Evolutionary conservation across 2,113 vertebrate species (phyloP).

Genomic region (Corythoichthys intestinalis): DNA sequence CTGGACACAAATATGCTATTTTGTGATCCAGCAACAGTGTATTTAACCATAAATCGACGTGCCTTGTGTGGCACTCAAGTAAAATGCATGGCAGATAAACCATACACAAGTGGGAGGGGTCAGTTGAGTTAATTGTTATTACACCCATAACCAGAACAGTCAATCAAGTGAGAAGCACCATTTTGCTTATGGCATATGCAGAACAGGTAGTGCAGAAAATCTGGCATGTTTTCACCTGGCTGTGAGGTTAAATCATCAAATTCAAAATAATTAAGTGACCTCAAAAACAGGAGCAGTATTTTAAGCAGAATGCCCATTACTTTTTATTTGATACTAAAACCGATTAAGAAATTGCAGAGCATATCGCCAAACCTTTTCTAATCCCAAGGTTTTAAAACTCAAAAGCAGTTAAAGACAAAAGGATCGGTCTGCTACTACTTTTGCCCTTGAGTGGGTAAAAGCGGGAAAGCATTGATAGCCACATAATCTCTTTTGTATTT

Average conservation of each 20-base stretch:
- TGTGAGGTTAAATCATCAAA: conserved; percentile 25
- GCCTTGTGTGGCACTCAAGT: background rate
- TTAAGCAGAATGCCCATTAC: conserved; percentile 18
- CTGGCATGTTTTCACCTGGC: conserved; percentile 10
- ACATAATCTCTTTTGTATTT: conserved; percentile 71
- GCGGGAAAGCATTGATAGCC: conserved; percentile 29
- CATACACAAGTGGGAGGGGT: conserved; percentile 4
- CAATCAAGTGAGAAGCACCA: conserved; percentile 28
- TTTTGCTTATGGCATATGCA: conserved; percentile 29
- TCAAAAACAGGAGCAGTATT: conserved; percentile 27
- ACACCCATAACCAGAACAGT: conserved; percentile 14
- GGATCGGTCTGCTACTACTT: conserved; percentile 59
- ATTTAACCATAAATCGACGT: no score
- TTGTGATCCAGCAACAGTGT: background rate
- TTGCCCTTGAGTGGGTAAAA: conserved; percentile 53
- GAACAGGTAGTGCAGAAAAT: conserved; percentile 41
- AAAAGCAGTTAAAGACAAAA: conserved; percentile 64
- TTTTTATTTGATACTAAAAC: conserved; percentile 27
- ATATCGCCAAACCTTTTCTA: conserved; percentile 51
- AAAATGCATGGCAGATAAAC: background rate
- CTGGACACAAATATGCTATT: no score
- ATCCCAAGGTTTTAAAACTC: conserved; percentile 57
- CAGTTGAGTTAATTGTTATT: background rate
- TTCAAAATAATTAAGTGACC: conserved; percentile 38
- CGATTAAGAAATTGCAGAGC: conserved; percentile 45